Percentiles rank a stretch among this genome's conserved stretches.
These are phyloP conservation scores for Benitochromis conjunctus DNA, from an alignment of 2,113 vertebrate genomes.

Conservation along the genomic window DNA sequence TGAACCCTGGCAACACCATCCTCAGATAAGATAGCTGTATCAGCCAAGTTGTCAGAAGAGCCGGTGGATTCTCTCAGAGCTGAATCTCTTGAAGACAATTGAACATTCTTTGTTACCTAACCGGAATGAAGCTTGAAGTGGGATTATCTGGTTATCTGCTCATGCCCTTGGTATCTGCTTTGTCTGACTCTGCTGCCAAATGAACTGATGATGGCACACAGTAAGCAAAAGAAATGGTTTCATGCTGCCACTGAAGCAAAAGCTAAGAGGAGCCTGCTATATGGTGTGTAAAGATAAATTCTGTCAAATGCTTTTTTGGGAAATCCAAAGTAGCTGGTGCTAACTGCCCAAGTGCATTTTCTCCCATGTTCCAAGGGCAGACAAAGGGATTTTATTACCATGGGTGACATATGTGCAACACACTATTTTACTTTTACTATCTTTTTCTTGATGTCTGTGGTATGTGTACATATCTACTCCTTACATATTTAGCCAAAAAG, in stretches of 20 bases:
- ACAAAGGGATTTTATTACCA: not conserved
- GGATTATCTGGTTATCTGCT: constrained; percentile 57
- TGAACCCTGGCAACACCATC: constrained; percentile 14
- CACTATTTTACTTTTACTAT: not conserved
- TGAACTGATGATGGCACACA: constrained; percentile 1
- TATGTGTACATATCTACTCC: not conserved
- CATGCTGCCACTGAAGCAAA: not conserved
- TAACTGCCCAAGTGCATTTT: not conserved
- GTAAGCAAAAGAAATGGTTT: not conserved
- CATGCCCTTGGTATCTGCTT: constrained; percentile 36
- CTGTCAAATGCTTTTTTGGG: not conserved
- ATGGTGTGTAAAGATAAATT: not conserved
- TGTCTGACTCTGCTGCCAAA: not conserved
- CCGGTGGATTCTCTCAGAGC: constrained; percentile 20
- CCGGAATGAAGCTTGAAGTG: constrained; percentile 46
- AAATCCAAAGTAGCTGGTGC: not conserved
- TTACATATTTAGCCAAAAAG: constrained; percentile 12
- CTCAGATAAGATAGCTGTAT: not conserved
- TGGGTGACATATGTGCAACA: not conserved
- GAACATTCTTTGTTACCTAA: constrained; percentile 36
- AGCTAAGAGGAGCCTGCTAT: not conserved
- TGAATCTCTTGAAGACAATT: constrained; percentile 33
- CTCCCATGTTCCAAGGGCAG: not conserved
- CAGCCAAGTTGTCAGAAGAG: constrained; percentile 33
- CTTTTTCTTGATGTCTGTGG: not conserved